A percentile compares a stretch with the other conserved stretches of the same genome.
These are phyloP conservation scores for Candidula unifasciata DNA, from an alignment of 2,888 invertebrate species.

Conservation along the genomic window DNA sequence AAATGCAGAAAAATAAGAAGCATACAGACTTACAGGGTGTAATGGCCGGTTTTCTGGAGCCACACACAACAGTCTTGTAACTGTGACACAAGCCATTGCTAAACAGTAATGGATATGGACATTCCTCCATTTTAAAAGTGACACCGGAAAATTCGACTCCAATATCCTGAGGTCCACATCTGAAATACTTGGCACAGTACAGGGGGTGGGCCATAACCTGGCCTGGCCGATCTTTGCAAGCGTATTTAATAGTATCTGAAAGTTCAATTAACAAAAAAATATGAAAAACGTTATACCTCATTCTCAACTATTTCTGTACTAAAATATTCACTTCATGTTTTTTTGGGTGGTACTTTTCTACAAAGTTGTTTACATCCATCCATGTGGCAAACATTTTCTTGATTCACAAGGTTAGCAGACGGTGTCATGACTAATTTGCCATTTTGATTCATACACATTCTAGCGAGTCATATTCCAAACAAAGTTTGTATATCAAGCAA, in stretches of 20 bases:
- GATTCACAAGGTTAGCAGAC: no score
- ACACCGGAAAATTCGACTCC: background rate
- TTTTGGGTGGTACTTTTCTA: no score
- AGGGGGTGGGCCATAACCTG: slow-evolving; percentile 60
- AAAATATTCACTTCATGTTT: no score
- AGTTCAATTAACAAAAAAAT: background rate
- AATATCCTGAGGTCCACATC: slow-evolving; percentile 54
- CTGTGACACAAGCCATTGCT: slow-evolving; percentile 56
- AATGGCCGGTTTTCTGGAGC: slow-evolving; percentile 61
- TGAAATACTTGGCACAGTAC: slow-evolving; percentile 64
- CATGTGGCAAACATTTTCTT: no score
- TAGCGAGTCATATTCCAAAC: no score
- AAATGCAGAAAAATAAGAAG: no score
- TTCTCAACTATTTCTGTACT: background rate
- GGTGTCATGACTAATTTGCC: no score
- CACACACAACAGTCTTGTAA: slow-evolving; percentile 62
- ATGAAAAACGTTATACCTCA: background rate
- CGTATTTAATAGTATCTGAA: slow-evolving; percentile 62
- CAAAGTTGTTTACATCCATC: no score
- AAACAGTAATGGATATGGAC: slow-evolving; percentile 52
- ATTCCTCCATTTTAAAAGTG: slow-evolving; percentile 49
- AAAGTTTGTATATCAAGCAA: no score
- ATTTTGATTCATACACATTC: no score
- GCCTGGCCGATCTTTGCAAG: slow-evolving; percentile 60
- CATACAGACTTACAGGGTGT: slow-evolving; percentile 64